Evolutionary conservation across 53 echinoderm and acorn worm genomes (phyloP).

Genomic region (Antedon mediterranea): DNA sequence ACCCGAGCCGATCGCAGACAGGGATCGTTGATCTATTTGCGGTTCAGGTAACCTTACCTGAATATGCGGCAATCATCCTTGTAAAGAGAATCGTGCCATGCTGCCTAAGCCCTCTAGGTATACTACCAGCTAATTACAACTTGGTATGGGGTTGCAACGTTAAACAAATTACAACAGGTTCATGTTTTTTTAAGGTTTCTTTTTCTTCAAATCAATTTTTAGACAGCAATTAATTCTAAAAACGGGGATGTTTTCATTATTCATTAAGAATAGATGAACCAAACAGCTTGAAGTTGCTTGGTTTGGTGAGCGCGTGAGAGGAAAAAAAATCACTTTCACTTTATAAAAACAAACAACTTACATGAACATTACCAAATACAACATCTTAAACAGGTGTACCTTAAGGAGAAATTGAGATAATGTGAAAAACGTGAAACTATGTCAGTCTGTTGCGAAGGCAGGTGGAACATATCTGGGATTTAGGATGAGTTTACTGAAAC

Average conservation of each 20-base stretch:
- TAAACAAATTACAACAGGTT: slow-evolving; percentile 1
- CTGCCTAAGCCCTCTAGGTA: neutral
- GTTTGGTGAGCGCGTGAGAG: neutral
- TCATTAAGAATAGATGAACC: neutral
- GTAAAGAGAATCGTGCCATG: neutral
- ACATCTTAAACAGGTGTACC: neutral
- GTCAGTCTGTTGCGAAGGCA: no score
- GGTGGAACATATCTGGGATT: no score
- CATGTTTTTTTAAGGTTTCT: neutral
- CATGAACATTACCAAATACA: neutral
- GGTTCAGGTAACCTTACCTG: neutral
- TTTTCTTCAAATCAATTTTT: neutral
- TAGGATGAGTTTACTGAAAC: no score
- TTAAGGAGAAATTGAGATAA: neutral
- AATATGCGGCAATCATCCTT: neutral
- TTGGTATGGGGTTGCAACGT: neutral
- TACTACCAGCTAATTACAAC: neutral
- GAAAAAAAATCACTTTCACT: neutral
- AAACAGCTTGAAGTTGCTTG: neutral
- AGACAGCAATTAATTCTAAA: neutral
- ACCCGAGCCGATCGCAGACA: neutral
- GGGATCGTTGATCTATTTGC: neutral
- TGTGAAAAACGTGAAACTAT: neutral
- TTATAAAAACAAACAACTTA: neutral
- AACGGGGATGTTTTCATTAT: neutral